Base-by-base conservation (phyloP, 1,140 invertebrate genomes). In the Venustaconcha ellipsiformis region DNA sequence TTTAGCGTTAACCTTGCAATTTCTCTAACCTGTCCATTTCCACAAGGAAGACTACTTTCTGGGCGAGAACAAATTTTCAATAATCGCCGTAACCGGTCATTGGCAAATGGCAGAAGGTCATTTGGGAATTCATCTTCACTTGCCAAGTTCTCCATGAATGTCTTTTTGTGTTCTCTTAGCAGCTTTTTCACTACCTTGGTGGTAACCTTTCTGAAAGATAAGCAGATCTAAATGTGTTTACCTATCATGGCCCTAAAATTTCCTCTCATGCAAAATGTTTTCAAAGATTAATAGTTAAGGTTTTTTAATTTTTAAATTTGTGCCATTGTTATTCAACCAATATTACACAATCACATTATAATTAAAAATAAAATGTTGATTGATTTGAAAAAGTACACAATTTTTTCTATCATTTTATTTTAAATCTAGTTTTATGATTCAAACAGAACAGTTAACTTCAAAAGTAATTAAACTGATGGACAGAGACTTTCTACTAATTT, bases 1-100 rank as follows among this genome's bases (percentile, higher is more conserved):
- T 48, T 58, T 23, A 70, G 14, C 6, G 57, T 62, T 8, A 69
- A 20, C 6, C 8, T 18, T 11, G 62, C 11, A 1, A n/a, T 20
- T 20, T 60, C 14, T 74, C 77, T 74, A 76, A 91, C 91, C 90
- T 98, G 96, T n/a, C 94, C 93, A 1, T 92, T 90, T 76, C 94
- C 92, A 89, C 97, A 99, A 65, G 93, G 93, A 55, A 89, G 83
- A 78, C 93, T 91, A 73, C 92, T 93, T 82, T 94, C 92, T 6
- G 92, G 91, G 79, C 92, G 92, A 57, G 92, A 89, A 84, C 95
- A 96, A 82, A 95, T 93, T n/a, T 92, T 86, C 11, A 92, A 91
- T 26, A 95, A 85, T 88, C 80, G 93, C 91, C 76, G 92, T 83
- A 82, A 88, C 90, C 67, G 87, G 71, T 65, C 79, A 72, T 77